These are phyloP conservation scores for Bombus fervidus DNA, from an alignment of 1,140 invertebrate species.

Conservation along the genomic window DNA sequence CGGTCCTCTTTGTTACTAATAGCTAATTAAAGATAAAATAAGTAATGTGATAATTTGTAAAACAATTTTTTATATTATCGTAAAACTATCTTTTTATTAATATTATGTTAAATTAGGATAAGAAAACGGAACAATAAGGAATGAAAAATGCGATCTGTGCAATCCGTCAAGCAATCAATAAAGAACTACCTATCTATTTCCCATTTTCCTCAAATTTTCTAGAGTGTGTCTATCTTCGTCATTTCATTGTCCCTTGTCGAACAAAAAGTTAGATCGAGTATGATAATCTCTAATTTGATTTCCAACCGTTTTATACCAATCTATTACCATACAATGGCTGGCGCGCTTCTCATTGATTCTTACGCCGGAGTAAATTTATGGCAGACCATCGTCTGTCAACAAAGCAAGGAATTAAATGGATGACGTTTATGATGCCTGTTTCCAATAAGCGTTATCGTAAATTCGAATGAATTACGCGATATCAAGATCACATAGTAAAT, in stretches of 20 bases:
- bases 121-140: neutral
- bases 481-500: conserved; percentile 16
- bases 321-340: neutral
- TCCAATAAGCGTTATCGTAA: neutral
- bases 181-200: neutral
- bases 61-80: neutral
- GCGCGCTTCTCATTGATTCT: neutral
- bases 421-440: no score
- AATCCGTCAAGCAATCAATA: neutral
- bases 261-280: neutral
- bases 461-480: conserved; percentile 9
- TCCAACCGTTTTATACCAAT: neutral
- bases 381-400: neutral
- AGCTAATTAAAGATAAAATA: no score
- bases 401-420: conserved; percentile 10
- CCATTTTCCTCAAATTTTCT: neutral
- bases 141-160: no score
- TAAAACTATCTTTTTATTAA: neutral
- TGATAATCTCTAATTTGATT: neutral
- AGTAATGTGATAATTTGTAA: no score
- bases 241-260: neutral
- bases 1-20: no score
- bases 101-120: no score
- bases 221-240: no score
- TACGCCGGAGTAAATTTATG: neutral